A percentile compares a stretch with the other conserved stretches of the same genome.
Conservation (phyloP, 2,888 invertebrate species). For the Torymus texanus region DNA sequence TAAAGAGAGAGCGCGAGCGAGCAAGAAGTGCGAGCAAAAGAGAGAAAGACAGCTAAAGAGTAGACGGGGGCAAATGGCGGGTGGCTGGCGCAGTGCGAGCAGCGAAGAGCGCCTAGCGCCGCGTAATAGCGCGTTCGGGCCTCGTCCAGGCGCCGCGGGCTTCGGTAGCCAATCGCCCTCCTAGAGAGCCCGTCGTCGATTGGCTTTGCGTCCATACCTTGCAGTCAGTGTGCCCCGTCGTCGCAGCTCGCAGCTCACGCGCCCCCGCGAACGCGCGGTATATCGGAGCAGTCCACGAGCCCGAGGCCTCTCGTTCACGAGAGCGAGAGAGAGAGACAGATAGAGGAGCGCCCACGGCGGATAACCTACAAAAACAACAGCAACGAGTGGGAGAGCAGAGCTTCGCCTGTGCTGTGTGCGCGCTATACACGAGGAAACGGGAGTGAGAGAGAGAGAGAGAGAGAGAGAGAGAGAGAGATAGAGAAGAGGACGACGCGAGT, state of each 20-base stretch:
- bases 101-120: constrained; percentile 61
- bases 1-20: too few relatives aligned
- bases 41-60: background rate
- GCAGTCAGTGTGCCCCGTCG: background rate
- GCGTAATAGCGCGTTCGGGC: constrained; percentile 65
- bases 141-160: constrained; percentile 66
- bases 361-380: constrained; percentile 45
- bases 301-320: background rate
- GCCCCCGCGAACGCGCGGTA: constrained; percentile 2
- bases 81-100: constrained; percentile 62
- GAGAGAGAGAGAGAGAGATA: too few relatives aligned
- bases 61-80: constrained; percentile 67
- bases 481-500: constrained; percentile 9
- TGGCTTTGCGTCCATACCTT: background rate
- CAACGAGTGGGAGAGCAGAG: background rate
- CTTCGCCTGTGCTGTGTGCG: background rate
- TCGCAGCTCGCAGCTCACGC: background rate
- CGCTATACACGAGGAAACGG: background rate
- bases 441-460: background rate
- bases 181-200: background rate
- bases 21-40: too few relatives aligned
- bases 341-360: constrained; percentile 19
- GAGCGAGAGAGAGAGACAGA: constrained; percentile 8
- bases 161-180: constrained; percentile 63
- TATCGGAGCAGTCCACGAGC: background rate